Percentiles rank a stretch among this genome's conserved stretches.
These are phyloP conservation scores for Galaxea fascicularis DNA, from an alignment of 92 coral and sea anemone genomes.

Conservation along the genomic window DNA sequence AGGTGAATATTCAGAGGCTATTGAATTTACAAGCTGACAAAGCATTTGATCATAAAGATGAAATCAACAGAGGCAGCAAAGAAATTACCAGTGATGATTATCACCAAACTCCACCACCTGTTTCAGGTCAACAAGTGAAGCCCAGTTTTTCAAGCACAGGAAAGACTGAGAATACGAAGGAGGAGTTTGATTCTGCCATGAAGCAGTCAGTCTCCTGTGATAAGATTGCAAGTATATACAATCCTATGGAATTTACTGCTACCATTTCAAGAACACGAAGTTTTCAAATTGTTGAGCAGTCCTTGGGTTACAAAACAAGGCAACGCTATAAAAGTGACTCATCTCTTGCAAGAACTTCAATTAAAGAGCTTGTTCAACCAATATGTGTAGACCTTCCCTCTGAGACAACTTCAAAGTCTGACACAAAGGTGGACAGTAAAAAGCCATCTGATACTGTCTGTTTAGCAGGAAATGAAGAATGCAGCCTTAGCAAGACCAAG, in stretches of 20 bases:
- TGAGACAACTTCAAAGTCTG: not conserved
- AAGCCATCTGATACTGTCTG: not conserved
- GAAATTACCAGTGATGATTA: not conserved
- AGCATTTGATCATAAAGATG: not conserved
- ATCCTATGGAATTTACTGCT: too few relatives aligned
- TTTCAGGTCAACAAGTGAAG: slow-evolving; percentile 15
- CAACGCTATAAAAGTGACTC: slow-evolving; percentile 21
- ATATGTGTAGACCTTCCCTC: not conserved
- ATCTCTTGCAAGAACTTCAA: not conserved
- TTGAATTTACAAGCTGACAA: not conserved
- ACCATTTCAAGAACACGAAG: slow-evolving; percentile 20
- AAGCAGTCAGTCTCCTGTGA: not conserved
- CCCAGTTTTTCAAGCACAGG: not conserved
- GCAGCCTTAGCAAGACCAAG: not conserved
- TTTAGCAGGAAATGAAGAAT: not conserved
- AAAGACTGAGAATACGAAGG: not conserved
- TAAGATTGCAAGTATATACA: not conserved
- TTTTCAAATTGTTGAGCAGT: slow-evolving; percentile 41
- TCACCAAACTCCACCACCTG: slow-evolving; percentile 15
- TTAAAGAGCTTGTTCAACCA: slow-evolving; percentile 37
- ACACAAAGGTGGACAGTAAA: not conserved
- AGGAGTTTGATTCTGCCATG: not conserved
- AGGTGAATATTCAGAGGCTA: not conserved
- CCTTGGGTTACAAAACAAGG: not conserved
- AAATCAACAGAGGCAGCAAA: not conserved